Conservation (phyloP, 2,113 vertebrate genomes). For the Otus sunia region DNA sequence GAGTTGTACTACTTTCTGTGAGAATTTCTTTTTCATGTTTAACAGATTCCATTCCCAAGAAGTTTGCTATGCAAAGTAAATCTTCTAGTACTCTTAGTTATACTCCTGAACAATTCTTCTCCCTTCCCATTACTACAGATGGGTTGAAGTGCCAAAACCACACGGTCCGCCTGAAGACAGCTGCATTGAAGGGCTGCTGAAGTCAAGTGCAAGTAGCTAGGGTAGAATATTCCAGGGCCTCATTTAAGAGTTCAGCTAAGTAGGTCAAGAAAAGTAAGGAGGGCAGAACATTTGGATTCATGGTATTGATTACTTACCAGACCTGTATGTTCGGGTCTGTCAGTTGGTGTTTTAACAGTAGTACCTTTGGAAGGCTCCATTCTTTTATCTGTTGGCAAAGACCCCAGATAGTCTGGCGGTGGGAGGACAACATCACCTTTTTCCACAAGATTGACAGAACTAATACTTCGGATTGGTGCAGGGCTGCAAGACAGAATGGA, state of each 20-base stretch:
- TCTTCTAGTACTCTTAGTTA: background rate
- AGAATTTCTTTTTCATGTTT: background rate
- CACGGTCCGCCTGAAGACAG: rapidly evolving
- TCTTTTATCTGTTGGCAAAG: conserved; percentile 30
- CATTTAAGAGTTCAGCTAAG: background rate
- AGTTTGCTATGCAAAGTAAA: background rate
- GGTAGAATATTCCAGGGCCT: background rate
- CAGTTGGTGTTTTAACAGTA: background rate
- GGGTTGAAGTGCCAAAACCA: background rate
- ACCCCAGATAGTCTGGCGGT: conserved; percentile 86
- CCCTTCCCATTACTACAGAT: background rate
- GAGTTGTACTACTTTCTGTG: background rate
- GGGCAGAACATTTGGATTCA: background rate
- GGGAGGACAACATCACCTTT: conserved; percentile 82
- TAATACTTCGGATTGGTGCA: conserved; percentile 77
- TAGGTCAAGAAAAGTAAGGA: background rate
- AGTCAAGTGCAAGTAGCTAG: background rate
- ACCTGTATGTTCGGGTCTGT: conserved; percentile 12
- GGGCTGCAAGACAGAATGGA: conserved; percentile 57
- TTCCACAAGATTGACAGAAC: conserved; percentile 80
- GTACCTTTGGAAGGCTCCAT: background rate
- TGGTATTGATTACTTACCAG: conserved; percentile 60
- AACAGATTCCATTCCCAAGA: background rate
- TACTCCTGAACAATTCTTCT: background rate
- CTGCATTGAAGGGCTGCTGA: background rate